Evolutionary conservation across 2,113 vertebrate species (phyloP).

Genomic region (Sebastes fasciatus): DNA sequence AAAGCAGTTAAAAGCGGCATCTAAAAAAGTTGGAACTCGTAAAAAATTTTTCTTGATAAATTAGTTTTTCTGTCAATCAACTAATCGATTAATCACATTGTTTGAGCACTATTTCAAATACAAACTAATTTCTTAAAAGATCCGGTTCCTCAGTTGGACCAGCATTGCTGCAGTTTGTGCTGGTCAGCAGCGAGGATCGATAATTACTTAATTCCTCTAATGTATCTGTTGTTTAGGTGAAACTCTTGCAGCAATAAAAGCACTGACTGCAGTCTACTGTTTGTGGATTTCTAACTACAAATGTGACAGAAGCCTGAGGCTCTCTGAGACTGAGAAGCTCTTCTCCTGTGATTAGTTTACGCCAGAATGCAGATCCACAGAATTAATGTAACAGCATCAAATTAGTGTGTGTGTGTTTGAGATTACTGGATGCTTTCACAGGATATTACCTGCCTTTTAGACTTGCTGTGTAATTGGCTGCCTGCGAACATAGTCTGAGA

Average conservation of each 20-base stretch:
- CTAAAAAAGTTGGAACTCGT: not conserved
- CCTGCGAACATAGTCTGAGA: conserved; percentile 30
- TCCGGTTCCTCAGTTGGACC: not conserved
- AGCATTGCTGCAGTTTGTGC: not conserved
- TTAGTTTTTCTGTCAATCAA: not conserved
- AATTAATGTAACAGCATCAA: conserved; percentile 47
- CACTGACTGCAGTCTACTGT: conserved; percentile 8
- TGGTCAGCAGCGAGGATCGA: not conserved
- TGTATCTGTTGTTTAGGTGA: conserved; percentile 9
- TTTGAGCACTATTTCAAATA: not conserved
- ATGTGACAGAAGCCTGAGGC: conserved; percentile 49
- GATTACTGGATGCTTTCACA: conserved; percentile 30
- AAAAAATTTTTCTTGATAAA: not conserved
- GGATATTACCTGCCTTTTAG: conserved; percentile 39
- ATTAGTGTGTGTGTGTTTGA: conserved; percentile 35
- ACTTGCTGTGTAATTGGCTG: conserved; percentile 55
- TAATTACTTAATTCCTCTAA: conserved; percentile 5
- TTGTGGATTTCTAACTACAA: conserved; percentile 31
- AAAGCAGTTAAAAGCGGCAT: not conserved
- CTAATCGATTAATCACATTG: too few species aligned
- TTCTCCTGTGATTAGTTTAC: conserved; percentile 56
- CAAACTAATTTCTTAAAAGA: not conserved
- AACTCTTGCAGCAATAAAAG: conserved; percentile 8
- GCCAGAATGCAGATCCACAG: conserved; percentile 16
- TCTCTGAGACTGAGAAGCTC: conserved; percentile 40